Conservation (phyloP, 1,140 invertebrate species). For the Eriosoma lanigerum region DNA sequence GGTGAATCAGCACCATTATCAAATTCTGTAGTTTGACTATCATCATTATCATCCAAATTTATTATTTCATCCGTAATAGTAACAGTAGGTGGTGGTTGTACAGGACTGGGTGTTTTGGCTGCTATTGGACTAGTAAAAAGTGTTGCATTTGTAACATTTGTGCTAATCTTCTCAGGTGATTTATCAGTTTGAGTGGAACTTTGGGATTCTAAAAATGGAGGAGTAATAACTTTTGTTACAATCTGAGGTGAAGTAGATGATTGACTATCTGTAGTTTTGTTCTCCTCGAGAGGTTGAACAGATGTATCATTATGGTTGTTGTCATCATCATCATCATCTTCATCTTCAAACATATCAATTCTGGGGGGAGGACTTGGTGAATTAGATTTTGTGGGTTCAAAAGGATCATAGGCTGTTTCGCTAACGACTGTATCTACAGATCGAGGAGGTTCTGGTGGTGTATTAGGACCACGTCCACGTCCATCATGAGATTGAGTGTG, state of each 20-base stretch:
- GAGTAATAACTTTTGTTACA: conserved; percentile 50
- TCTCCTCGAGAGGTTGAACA: conserved; percentile 39
- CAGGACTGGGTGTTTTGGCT: conserved; percentile 37
- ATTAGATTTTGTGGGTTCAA: conserved; percentile 81
- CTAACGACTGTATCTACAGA: conserved; percentile 58
- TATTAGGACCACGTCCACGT: conserved; percentile 64
- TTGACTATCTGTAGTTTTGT: conserved; percentile 29
- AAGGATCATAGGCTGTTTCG: conserved; percentile 78
- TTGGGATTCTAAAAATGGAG: conserved; percentile 51
- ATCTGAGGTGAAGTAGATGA: conserved; percentile 53
- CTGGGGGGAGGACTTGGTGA: conserved; percentile 60
- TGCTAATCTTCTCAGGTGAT: conserved; percentile 45
- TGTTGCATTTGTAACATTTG: conserved; percentile 23
- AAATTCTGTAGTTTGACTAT: conserved; percentile 52
- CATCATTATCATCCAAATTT: conserved; percentile 52
- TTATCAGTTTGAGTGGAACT: conserved; percentile 39
- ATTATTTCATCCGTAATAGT: conserved; percentile 21
- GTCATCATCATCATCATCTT: conserved; percentile 24
- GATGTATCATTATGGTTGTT: conserved; percentile 19
- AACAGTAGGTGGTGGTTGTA: conserved; percentile 3
- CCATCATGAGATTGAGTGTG: conserved; percentile 54
- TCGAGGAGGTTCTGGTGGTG: conserved; percentile 65
- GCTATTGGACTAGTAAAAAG: conserved; percentile 35
- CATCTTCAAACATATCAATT: conserved; percentile 52
- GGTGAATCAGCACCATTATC: conserved; percentile 66